Conservation (phyloP, 2,797 vertebrate species). For the Eulemur albifrons region DNA sequence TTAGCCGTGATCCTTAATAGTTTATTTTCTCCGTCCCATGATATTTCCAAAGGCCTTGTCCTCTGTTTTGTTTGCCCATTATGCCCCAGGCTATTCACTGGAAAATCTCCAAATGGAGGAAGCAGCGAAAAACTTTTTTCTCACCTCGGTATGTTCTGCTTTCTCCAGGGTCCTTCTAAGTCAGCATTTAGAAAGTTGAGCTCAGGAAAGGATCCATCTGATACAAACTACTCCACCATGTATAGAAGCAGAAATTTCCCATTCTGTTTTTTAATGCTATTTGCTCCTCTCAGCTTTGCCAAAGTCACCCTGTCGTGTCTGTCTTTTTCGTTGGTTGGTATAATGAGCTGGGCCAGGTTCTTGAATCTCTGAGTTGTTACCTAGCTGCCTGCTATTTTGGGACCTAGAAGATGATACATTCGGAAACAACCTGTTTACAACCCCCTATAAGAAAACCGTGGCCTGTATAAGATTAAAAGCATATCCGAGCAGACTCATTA, state of each 20-base stretch:
- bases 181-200: neutral
- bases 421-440: neutral
- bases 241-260: neutral
- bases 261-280: neutral
- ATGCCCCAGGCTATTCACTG: neutral
- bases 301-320: neutral
- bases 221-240: neutral
- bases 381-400: neutral
- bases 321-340: neutral
- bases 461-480: neutral
- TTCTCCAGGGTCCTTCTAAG: neutral
- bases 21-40: neutral
- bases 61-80: neutral
- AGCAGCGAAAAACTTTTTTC: neutral
- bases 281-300: neutral
- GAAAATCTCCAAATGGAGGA: neutral
- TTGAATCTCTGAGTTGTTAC: neutral
- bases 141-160: neutral
- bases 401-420: neutral
- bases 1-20: neutral
- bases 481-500: neutral
- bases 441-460: neutral
- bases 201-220: neutral
- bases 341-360: neutral
- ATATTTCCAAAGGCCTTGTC: neutral